Conservation (phyloP, 2,113 vertebrate genomes). For the Mormyrus iriodes region DNA sequence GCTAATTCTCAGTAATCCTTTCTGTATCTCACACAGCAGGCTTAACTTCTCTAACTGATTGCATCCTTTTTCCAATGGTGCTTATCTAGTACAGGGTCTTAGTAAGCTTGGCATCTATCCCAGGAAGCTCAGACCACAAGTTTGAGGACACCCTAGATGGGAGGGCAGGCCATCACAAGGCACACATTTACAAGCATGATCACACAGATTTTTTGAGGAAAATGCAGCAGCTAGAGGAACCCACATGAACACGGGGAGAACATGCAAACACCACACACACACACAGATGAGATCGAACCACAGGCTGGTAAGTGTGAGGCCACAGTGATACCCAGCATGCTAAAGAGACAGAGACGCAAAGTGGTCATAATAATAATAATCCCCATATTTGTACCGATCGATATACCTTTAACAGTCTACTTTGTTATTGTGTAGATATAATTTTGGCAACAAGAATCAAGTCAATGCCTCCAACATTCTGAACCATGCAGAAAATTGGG, state of each 20-base stretch:
- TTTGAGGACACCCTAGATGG: background rate
- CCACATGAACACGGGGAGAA: background rate
- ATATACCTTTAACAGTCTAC: background rate
- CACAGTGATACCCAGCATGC: background rate
- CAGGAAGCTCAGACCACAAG: background rate
- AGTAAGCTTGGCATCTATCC: background rate
- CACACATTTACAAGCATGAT: background rate
- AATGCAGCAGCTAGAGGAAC: background rate
- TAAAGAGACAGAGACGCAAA: background rate
- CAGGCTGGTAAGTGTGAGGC: background rate
- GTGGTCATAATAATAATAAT: background rate
- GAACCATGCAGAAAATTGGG: background rate
- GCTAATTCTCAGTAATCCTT: background rate
- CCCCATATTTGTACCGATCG: background rate
- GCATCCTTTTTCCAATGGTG: background rate
- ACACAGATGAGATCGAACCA: background rate
- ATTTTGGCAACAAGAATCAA: background rate
- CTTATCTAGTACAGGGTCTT: background rate
- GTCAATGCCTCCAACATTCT: background rate
- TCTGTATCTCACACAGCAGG: background rate
- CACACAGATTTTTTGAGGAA: background rate
- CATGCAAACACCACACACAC: background rate
- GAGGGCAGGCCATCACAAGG: background rate
- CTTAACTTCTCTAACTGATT: background rate
- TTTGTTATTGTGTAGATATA: background rate